Base-by-base conservation (phyloP, 2,888 invertebrate genomes). In the Meteorus cinctellus region DNA sequence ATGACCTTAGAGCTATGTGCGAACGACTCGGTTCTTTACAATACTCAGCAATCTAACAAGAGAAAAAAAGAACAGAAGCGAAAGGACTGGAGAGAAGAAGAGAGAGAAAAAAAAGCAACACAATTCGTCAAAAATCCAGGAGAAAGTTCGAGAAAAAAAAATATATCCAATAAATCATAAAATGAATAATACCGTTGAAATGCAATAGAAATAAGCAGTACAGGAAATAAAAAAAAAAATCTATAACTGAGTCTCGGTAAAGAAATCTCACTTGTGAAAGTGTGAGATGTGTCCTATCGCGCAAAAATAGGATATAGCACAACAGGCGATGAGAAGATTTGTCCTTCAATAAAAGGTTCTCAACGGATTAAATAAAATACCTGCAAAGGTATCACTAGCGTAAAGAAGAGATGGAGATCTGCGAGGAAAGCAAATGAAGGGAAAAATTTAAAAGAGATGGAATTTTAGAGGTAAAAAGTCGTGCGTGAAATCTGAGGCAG, bases 1-100 rank as follows among this genome's bases (percentile, higher is more conserved):
- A 78, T 75, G 79, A 79, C 78, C 79, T 78, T 74, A 71, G 48
- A 67, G 77, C 65, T 74, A 78, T 77, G 78, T 55, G 75, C 45
- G 60, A 51, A 67, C 34, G 34, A 63, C 16, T 63, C 29, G 2
- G 34, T 34, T n/a, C 63, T n/a, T n/a, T 19, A 63, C 63, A 63
- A 63, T 63, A 29, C 63, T 31, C 63, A n/a, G n/a, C 63, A 63
- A 63, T 31, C 6, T 63, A 34, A 29, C 34, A 29, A 31, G 16
- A 16, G 5, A 63, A 31, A 27, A 62, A 5, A n/a, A 63, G 19
- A 63, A 55, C n/a, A 55, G 19, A 19, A 5, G 5, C 2, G 8
- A 55, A 55, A 19, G 6, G 19, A 55, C n/a, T 5, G n/a, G 24
- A 55, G 19, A 2, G 16, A 48, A 4, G 16, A n/a, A n/a, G 5